Evolutionary conservation across 1,140 invertebrate genomes (phyloP).

Genomic region (Drosophila neocordata): DNA sequence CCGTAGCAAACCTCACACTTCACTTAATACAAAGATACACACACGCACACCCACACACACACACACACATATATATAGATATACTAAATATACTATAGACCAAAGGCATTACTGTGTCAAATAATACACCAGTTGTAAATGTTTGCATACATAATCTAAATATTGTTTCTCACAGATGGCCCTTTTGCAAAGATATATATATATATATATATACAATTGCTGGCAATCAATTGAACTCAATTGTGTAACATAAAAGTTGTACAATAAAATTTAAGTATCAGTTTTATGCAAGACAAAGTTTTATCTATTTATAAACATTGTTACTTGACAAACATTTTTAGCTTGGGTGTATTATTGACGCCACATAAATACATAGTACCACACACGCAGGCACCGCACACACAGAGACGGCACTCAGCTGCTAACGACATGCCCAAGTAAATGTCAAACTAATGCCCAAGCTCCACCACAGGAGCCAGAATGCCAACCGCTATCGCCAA

Average conservation of each 20-base stretch:
- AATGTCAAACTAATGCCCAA: conserved; percentile 78
- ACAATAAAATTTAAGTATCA: not conserved
- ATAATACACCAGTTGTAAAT: conserved; percentile 5
- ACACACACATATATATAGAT: not conserved
- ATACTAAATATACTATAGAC: not conserved
- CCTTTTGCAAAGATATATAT: no score
- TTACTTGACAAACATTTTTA: conserved; percentile 6
- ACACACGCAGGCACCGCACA: not conserved
- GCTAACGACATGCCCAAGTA: conserved; percentile 77
- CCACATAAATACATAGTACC: conserved; percentile 2
- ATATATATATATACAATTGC: no score
- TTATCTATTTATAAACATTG: not conserved
- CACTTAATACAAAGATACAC: no score
- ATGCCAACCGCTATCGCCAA: conserved; percentile 19
- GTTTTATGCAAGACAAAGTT: not conserved
- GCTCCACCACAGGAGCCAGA: conserved; percentile 62
- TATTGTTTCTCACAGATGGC: no score
- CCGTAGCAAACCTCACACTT: conserved; percentile 30
- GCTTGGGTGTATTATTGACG: not conserved
- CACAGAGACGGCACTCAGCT: conserved; percentile 43
- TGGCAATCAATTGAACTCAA: no score
- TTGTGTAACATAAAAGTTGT: not conserved
- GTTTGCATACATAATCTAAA: no score
- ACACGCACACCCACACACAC: conserved; percentile 19
- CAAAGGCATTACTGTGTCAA: not conserved